A percentile compares a stretch with the other conserved stretches of the same genome.
These are phyloP conservation scores for Charadrius vociferus DNA, from an alignment of 2,113 vertebrate genomes.

Conservation along the genomic window DNA sequence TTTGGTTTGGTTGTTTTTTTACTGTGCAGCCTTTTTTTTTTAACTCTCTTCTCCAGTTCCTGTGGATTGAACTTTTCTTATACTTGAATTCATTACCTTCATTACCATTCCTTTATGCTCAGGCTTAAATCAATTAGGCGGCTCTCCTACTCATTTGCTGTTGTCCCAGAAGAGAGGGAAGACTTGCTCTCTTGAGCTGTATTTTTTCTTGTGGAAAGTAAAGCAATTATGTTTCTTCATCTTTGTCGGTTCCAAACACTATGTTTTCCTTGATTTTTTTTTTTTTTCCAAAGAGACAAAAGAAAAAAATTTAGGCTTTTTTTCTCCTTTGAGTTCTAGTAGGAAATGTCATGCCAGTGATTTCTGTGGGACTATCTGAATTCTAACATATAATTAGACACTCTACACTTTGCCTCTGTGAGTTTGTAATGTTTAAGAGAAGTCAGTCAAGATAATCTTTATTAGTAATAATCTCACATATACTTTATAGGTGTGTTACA, in stretches of 20 bases:
- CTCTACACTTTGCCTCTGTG: neutral
- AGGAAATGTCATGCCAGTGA: neutral
- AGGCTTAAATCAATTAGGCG: neutral
- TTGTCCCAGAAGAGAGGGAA: neutral
- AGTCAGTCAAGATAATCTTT: neutral
- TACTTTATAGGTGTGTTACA: neutral
- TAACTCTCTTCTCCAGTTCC: neutral
- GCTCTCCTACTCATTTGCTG: neutral
- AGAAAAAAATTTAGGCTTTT: neutral
- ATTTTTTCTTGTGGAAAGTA: neutral
- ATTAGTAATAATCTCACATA: neutral
- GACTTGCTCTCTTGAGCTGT: neutral
- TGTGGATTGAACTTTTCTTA: neutral
- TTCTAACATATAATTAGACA: neutral
- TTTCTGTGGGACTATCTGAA: neutral
- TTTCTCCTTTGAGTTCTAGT: neutral
- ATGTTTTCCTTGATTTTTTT: neutral
- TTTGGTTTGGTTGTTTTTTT: neutral
- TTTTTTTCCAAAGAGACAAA: neutral
- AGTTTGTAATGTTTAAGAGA: neutral
- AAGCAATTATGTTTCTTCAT: neutral
- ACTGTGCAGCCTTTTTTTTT: neutral
- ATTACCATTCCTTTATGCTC: conserved; percentile 1
- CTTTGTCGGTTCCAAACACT: neutral
- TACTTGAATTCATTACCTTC: neutral